Evolutionary conservation across 2,888 invertebrate genomes (phyloP).

Genomic region (Emmelina monodactyla): DNA sequence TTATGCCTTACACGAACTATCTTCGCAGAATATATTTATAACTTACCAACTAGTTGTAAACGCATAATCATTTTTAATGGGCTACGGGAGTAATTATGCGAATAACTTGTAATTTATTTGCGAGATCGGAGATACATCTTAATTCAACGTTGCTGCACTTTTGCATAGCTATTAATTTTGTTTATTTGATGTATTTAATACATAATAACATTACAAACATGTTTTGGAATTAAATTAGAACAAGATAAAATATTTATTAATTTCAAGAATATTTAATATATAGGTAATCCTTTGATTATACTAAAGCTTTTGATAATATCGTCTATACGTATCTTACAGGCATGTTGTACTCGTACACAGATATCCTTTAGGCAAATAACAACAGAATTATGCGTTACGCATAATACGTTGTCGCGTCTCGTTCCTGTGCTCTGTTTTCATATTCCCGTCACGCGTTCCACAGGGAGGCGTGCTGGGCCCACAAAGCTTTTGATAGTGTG

Average conservation of each 20-base stretch:
- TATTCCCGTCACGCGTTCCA: conserved; percentile 53
- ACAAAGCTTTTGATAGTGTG: too few species aligned
- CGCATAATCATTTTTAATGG: conserved; percentile 39
- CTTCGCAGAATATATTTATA: conserved; percentile 38
- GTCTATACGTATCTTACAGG: too few species aligned
- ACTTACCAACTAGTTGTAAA: conserved; percentile 25
- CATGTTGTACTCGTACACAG: too few species aligned
- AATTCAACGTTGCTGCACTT: too few species aligned
- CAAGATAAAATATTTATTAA: too few species aligned
- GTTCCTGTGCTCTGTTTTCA: conserved; percentile 30
- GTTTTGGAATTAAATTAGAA: too few species aligned
- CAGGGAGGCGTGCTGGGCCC: conserved; percentile 38
- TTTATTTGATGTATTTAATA: too few species aligned
- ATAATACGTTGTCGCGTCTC: conserved; percentile 32
- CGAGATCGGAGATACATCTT: conserved; percentile 8
- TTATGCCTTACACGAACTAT: conserved; percentile 39
- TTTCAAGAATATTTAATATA: too few species aligned
- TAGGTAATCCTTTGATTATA: too few species aligned
- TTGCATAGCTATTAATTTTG: too few species aligned
- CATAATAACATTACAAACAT: too few species aligned
- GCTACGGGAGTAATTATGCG: conserved; percentile 25
- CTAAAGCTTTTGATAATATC: too few species aligned
- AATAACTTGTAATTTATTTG: conserved; percentile 31
- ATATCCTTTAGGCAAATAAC: conserved; percentile 29
- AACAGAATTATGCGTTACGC: conserved; percentile 40